These are phyloP conservation scores for Carettochelys insculpta DNA, from an alignment of 2,113 vertebrate species.

Conservation along the genomic window DNA sequence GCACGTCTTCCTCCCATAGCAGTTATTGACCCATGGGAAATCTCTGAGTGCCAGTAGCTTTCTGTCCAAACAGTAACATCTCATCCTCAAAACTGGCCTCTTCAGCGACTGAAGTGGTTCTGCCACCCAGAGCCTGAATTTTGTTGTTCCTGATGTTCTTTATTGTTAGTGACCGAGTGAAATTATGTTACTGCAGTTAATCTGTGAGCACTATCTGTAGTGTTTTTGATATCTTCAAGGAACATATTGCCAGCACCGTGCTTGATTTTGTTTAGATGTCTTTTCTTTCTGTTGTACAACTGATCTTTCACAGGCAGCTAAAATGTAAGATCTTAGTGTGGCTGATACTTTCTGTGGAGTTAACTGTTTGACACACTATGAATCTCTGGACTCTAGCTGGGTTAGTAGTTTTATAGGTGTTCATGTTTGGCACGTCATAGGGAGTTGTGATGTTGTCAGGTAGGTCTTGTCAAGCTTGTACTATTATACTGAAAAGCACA, in stretches of 20 bases:
- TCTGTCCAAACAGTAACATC: conserved; percentile 31
- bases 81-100: neutral
- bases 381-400: too few relatives aligned
- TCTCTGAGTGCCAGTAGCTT: neutral
- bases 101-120: neutral
- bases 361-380: neutral
- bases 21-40: neutral
- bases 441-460: too few relatives aligned
- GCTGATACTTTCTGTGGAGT: neutral
- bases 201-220: neutral
- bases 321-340: neutral
- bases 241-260: neutral
- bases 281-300: neutral
- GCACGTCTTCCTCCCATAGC: neutral
- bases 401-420: neutral
- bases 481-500: too few relatives aligned
- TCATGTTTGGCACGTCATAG: neutral
- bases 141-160: neutral
- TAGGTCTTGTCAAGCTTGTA: too few relatives aligned
- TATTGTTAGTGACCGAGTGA: neutral
- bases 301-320: neutral
- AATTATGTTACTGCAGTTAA: conserved; percentile 27
- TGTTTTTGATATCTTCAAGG: conserved; percentile 33
- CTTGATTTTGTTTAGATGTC: neutral
- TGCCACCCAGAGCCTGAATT: conserved; percentile 26